Conservation (phyloP, 2,888 invertebrate species). For the Noctua fimbriata region DNA sequence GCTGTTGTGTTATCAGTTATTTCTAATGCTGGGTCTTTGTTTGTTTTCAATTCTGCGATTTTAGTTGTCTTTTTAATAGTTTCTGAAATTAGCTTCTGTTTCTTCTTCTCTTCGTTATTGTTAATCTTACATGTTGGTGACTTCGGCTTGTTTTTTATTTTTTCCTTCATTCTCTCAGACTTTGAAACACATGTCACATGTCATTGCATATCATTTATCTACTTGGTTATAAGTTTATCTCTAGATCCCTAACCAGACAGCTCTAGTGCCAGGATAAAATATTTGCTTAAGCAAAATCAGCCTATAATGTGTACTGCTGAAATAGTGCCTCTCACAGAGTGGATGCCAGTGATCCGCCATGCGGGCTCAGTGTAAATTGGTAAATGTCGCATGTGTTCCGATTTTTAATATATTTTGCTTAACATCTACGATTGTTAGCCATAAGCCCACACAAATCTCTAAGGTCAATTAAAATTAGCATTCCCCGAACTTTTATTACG, state of each 20-base stretch:
- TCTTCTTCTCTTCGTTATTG: not conserved
- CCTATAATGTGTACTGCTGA: not conserved
- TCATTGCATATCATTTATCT: not conserved
- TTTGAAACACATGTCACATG: not conserved
- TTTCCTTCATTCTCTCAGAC: not conserved
- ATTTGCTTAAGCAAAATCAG: not conserved
- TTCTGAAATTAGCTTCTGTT: not conserved
- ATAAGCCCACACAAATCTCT: conserved; percentile 1
- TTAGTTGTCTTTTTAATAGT: no score
- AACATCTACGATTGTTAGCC: not conserved
- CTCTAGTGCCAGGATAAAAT: not conserved
- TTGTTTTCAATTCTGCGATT: not conserved
- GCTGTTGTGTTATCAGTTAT: not conserved
- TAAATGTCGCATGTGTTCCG: no score
- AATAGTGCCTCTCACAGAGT: not conserved
- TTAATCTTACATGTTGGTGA: not conserved
- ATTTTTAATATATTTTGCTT: not conserved
- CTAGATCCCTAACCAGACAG: not conserved
- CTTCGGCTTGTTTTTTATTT: not conserved
- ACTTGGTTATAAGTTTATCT: not conserved
- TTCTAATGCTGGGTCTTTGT: not conserved
- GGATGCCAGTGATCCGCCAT: not conserved
- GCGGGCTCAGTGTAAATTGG: not conserved
- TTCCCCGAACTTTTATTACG: conserved; percentile 43
- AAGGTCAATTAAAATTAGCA: conserved; percentile 47